Percentiles rank a stretch among this genome's conserved stretches.
Conservation (phyloP, 2,797 vertebrate genomes). For the Muscicapa striata region DNA sequence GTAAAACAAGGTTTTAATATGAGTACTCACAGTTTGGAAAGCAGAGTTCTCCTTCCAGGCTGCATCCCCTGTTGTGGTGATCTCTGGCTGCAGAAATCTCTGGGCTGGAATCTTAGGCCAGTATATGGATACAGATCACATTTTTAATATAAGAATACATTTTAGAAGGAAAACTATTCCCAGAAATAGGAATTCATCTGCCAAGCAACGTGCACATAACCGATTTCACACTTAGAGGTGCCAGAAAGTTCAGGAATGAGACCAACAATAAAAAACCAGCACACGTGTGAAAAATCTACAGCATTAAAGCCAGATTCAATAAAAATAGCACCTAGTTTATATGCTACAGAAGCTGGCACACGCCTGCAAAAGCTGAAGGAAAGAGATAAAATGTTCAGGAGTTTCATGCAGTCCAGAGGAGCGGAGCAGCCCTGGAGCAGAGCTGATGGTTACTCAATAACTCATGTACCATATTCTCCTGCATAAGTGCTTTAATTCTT, state of each 20-base stretch:
- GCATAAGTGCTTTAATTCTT: background rate
- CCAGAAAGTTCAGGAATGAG: slow-evolving; percentile 65
- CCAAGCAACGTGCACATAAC: slow-evolving; percentile 48
- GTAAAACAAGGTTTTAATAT: background rate
- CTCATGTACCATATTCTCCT: background rate
- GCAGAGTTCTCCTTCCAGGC: background rate
- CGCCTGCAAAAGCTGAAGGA: background rate
- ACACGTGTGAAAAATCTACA: slow-evolving; percentile 65
- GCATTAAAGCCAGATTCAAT: slow-evolving; percentile 64
- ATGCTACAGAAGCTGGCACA: slow-evolving; percentile 55
- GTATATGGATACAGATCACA: slow-evolving; percentile 20
- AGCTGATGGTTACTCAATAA: slow-evolving; percentile 14
- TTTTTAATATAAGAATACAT: slow-evolving; percentile 50
- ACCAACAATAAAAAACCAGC: slow-evolving; percentile 54
- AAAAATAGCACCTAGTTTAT: slow-evolving; percentile 70
- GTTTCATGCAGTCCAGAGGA: background rate
- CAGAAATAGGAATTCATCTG: slow-evolving; percentile 60
- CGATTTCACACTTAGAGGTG: slow-evolving; percentile 33
- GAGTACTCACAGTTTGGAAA: background rate
- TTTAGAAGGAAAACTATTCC: slow-evolving; percentile 53
- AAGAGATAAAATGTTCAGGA: slow-evolving; percentile 26
- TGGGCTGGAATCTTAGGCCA: background rate
- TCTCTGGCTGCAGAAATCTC: slow-evolving; percentile 24
- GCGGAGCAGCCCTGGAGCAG: background rate
- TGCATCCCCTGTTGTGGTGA: background rate